Evolutionary conservation across 2,888 invertebrate genomes (phyloP), one percentile per base, ranked within the genome.

Genomic region (Meandrusa payeni): DNA sequence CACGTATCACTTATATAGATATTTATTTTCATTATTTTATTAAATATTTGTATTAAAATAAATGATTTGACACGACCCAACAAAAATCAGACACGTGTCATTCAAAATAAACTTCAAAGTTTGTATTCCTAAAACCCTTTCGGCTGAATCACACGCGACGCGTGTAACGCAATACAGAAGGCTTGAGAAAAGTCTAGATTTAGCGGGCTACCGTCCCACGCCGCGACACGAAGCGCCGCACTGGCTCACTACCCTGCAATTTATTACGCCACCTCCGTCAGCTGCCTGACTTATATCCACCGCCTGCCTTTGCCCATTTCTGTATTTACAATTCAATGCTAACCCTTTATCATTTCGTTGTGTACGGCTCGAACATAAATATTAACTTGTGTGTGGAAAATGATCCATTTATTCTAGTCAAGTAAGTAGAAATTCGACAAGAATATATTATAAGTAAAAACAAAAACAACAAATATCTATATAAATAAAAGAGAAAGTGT

Each of bases 231-330:
- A 44, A 24, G 48, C 54, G 26, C 17, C 59, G 50, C 57, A 57
- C 53, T 55, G 61, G 61, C 53, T 55, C 55, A 55, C 54, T 50
- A 52, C 51, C 59, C n/a, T 48, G 57, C 66, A 64, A 71, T 71
- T 72, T 71, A 74, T 71, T 55, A 55, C 51, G 52, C 54, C 54
- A 58, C 56, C 65, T 59, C 64, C 60, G 57, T 63, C 67, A 62
- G 58, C 64, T 56, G 57, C 54, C 57, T 71, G 72, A 74, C 69
- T 71, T 74, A 72, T 64, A 66, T 66, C 64, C 60, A 65, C 61
- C 53, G 51, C 53, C 41, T 50, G 56, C 46, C 56, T 51, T 50
- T 57, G 55, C 57, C 65, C 63, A 62, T 65, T 60, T 64, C 59
- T 53, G 55, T 57, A 51, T 56, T 55, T 50, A 52, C 51, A 55